A percentile compares a stretch with the other conserved stretches of the same genome.
These are phyloP conservation scores for Mesocricetus auratus DNA, from an alignment of 2,113 vertebrate genomes.

Conservation along the genomic window DNA sequence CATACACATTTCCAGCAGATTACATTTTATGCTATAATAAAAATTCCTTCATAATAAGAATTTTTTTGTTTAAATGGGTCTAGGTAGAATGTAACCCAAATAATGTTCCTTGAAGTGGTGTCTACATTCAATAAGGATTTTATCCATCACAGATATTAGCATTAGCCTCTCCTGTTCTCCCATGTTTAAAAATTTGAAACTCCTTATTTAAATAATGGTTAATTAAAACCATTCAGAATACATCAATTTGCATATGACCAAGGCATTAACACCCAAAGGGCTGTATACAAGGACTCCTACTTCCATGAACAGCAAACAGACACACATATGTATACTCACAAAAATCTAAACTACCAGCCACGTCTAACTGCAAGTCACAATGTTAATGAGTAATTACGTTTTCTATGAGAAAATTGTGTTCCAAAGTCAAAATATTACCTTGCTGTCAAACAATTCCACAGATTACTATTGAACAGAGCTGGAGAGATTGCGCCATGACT, in stretches of 20 bases:
- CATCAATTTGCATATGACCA: conserved; percentile 26
- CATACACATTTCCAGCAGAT: conserved; percentile 64
- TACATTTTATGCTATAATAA: conserved; percentile 58
- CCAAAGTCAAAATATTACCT: conserved; percentile 86
- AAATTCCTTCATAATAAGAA: conserved; percentile 60
- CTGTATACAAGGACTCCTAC: conserved; percentile 12
- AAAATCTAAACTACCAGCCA: conserved; percentile 73
- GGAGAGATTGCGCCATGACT: conserved; percentile 82
- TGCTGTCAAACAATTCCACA: conserved; percentile 88
- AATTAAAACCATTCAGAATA: conserved; percentile 65
- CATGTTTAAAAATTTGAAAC: conserved; percentile 56
- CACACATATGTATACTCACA: conserved; percentile 73
- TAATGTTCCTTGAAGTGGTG: conserved; percentile 60
- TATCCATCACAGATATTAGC: background rate
- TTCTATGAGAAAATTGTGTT: conserved; percentile 84
- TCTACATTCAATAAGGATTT: conserved; percentile 39
- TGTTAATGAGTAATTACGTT: conserved; percentile 82
- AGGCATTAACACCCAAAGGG: conserved; percentile 57
- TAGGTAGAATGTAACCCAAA: conserved; percentile 56
- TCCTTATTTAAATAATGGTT: conserved; percentile 66
- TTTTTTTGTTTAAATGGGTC: conserved; percentile 74
- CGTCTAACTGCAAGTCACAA: conserved; percentile 83
- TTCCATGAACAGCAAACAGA: conserved; percentile 71
- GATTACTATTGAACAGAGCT: conserved; percentile 86
- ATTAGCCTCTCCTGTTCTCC: conserved; percentile 2